Evolutionary conservation across 2,888 invertebrate genomes (phyloP), one percentile per base, ranked within the genome.

Genomic region (Ophion slaviceki): DNA sequence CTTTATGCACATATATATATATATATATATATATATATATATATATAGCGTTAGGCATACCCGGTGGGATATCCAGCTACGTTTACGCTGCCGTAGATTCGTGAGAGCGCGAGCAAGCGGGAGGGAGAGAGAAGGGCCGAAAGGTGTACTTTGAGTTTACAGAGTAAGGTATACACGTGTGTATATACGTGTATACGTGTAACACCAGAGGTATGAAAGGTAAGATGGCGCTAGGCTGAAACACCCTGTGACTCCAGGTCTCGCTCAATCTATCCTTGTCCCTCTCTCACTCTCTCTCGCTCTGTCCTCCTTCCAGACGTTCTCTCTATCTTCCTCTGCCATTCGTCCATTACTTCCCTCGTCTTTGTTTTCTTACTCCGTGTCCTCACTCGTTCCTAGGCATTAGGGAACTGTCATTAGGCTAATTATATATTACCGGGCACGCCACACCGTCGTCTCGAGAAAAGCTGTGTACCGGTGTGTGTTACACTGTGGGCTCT

Each of bases 331-430:
- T 40, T 79, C 76, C 62, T 62, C 14, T 32, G 47, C 45, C 62
- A 78, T 85, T 61, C 72, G 80, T 79, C 75, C 53, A 78, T 62
- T 74, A 76, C 84, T 76, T 70, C 71, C 68, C 70, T 72, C 72
- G 62, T 59, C 76, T 74, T 66, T 53, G 53, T 36, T 66, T 47
- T 57, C 78, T 70, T 28, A 36, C 53, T 68, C 57, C 72, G 45
- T 59, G 72, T 67, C 57, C 66, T 67, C 68, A 77, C 64, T 75
- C 84, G 74, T 81, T 81, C 77, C 70, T 76, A 47, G 71, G 84
- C 86, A 87, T 88, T 88, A 80, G 87, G 67, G 84, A 87, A 88
- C 89, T 89, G 88, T 90, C 89, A 89, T 89, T 89, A 90, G 80
- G 86, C 88, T 89, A 90, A 90, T 90, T 90, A 90, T 88, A 88